These are phyloP conservation scores for Eueremaeus valkanovi DNA, from an alignment of 2,888 invertebrate genomes.

Conservation along the genomic window DNA sequence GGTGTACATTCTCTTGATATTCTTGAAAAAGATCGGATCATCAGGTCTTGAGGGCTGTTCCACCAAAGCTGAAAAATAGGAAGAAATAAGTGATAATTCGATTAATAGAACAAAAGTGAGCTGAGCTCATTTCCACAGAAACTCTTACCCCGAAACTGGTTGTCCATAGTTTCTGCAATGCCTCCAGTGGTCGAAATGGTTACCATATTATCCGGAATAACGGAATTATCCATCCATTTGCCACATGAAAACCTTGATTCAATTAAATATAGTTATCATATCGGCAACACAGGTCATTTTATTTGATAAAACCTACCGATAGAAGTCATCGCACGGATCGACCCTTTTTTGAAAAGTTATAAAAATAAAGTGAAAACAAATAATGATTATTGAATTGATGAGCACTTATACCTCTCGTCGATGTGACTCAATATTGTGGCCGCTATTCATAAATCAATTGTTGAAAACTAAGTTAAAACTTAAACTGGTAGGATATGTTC, in stretches of 20 bases:
- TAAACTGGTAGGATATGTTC: neutral
- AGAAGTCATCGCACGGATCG: constrained; percentile 77
- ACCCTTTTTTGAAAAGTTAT: too few species aligned
- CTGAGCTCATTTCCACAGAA: too few species aligned
- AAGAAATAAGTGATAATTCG: neutral
- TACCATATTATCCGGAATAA: constrained; percentile 75
- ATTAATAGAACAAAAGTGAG: neutral
- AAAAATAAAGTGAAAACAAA: too few species aligned
- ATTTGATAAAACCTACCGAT: constrained; percentile 55
- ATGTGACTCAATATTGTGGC: constrained; percentile 67
- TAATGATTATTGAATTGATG: too few species aligned
- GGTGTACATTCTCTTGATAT: constrained; percentile 58
- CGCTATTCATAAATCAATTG: constrained; percentile 54
- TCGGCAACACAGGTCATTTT: neutral
- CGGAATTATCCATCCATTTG: constrained; percentile 60
- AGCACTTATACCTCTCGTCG: too few species aligned
- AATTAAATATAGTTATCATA: neutral
- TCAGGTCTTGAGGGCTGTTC: neutral
- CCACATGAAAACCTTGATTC: constrained; percentile 74
- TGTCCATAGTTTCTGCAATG: neutral
- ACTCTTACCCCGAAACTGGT: neutral
- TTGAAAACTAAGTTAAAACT: neutral
- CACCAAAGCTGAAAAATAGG: neutral
- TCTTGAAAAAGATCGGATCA: constrained; percentile 32
- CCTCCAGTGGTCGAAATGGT: constrained; percentile 59